Conservation (phyloP, 2,888 invertebrate genomes). For the Gisinianus flammeolus region DNA sequence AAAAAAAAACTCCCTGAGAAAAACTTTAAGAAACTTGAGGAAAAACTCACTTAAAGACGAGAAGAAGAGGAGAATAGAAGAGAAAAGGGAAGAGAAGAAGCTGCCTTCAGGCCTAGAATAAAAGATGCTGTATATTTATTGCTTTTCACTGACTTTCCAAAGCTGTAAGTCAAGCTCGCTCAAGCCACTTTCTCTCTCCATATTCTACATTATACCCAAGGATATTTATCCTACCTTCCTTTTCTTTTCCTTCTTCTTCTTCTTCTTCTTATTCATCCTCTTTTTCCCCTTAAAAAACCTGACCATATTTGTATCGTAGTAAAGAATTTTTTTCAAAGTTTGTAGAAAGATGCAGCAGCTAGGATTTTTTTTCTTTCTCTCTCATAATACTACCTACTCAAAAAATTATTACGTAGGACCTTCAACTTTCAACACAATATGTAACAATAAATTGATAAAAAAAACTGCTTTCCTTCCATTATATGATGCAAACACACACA, state of each 20-base stretch:
- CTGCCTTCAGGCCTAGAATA: neutral
- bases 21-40: neutral
- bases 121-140: conserved; percentile 23
- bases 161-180: conserved; percentile 7
- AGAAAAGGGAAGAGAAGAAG: neutral
- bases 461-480: too few species aligned
- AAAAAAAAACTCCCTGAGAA: neutral
- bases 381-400: too few species aligned
- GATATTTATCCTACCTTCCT: too few species aligned
- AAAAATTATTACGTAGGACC: too few species aligned
- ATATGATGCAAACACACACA: neutral
- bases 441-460: too few species aligned
- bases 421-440: too few species aligned
- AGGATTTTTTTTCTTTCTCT: too few species aligned
- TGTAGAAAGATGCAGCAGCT: too few species aligned
- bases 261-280: too few species aligned
- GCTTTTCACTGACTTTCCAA: conserved; percentile 18
- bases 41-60: neutral
- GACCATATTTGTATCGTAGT: too few species aligned
- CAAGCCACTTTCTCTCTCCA: neutral
- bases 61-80: neutral
- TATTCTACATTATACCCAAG: neutral
- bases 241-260: neutral
- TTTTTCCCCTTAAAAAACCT: too few species aligned
- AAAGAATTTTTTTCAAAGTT: too few species aligned